phyloP scores from a whole-genome alignment of 2,113 vertebrate species.

The Zeus faber region DNA sequence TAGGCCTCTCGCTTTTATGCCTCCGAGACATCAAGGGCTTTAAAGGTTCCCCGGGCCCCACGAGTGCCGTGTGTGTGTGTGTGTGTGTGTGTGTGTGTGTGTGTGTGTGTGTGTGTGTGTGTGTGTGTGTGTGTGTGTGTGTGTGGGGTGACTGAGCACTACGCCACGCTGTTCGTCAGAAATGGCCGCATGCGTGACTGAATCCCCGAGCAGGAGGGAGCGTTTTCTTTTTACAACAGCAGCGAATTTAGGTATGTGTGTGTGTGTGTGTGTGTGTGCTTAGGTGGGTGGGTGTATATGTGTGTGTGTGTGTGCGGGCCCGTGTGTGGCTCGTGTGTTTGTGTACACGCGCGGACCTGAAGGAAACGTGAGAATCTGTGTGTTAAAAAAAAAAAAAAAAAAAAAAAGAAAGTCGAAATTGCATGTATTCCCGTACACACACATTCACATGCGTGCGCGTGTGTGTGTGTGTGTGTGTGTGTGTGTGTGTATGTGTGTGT shows the following conservation, averaged over 20 bases:
- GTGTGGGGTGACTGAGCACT: slow-evolving; percentile 19
- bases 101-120: slow-evolving; percentile 14
- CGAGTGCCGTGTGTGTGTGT: slow-evolving; percentile 37
- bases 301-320: slow-evolving; percentile 18
- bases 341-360: slow-evolving; percentile 25
- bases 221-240: slow-evolving; percentile 21
- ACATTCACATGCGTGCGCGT: slow-evolving; percentile 6
- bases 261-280: slow-evolving; percentile 18
- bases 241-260: slow-evolving; percentile 5
- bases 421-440: slow-evolving; percentile 12
- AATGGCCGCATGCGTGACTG: slow-evolving; percentile 58
- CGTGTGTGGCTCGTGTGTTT: slow-evolving; percentile 10
- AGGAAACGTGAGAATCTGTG: slow-evolving; percentile 46
- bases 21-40: slow-evolving; percentile 50
- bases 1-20: slow-evolving; percentile 43
- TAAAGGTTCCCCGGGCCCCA: slow-evolving; percentile 53
- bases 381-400: slow-evolving; percentile 50
- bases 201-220: slow-evolving; percentile 53
- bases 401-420: slow-evolving; percentile 46
- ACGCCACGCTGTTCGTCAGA: slow-evolving; percentile 44
- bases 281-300: slow-evolving; percentile 25
- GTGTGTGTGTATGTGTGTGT: slow-evolving; percentile 33
- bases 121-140: slow-evolving; percentile 34
- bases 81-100: slow-evolving; percentile 33
- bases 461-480: slow-evolving; percentile 49